Evolutionary conservation across 92 coral and sea anemone species (phyloP).

Genomic region (Porites divaricata): DNA sequence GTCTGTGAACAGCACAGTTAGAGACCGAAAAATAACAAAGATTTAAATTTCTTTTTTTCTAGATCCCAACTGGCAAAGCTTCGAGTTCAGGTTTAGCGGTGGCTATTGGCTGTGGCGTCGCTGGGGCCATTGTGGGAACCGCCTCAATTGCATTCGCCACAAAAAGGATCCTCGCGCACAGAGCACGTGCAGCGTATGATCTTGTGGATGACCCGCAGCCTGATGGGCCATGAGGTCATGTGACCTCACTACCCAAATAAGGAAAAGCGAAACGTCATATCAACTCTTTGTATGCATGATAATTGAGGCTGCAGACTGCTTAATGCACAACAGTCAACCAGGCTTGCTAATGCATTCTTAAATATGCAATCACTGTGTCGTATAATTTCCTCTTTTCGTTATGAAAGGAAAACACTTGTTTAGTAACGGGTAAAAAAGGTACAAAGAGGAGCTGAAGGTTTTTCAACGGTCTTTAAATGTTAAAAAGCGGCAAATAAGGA

Average conservation of each 20-base stretch:
- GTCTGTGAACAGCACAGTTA: too few species aligned
- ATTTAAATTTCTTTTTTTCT: not conserved
- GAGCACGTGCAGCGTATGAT: constrained; percentile 89
- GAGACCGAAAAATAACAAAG: not conserved
- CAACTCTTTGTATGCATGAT: not conserved
- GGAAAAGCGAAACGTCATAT: not conserved
- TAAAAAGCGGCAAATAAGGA: not conserved
- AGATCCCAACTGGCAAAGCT: constrained; percentile 85
- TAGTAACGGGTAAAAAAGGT: not conserved
- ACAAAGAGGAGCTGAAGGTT: too few species aligned
- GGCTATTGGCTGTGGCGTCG: constrained; percentile 99
- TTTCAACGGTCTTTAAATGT: not conserved
- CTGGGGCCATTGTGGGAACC: constrained; percentile 97
- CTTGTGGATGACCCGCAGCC: constrained; percentile 86
- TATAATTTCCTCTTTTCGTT: not conserved
- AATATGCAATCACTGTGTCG: too few species aligned
- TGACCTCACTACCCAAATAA: constrained; percentile 17
- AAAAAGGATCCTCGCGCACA: constrained; percentile 91
- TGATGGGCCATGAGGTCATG: constrained; percentile 76
- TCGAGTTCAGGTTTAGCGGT: constrained; percentile 97
- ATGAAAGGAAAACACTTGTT: not conserved
- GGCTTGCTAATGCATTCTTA: too few species aligned
- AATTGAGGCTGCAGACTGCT: not conserved
- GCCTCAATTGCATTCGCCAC: constrained; percentile 98
- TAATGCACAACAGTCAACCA: not conserved